Conservation (phyloP, 2,888 invertebrate species). For the Euplexia lucipara region DNA sequence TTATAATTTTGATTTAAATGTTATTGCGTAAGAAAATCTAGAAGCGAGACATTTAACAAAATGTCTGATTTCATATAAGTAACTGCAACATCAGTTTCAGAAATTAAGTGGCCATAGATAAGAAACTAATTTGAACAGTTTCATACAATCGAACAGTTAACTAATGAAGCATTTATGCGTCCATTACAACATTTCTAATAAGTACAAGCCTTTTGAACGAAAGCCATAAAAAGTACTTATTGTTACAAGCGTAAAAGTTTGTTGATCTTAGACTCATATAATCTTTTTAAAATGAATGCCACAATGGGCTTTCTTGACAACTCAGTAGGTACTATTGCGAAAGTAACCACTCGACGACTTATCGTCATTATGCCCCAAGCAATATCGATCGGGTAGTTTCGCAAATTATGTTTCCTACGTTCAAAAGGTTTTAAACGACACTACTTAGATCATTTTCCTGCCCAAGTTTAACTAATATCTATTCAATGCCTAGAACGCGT, state of each 20-base stretch:
- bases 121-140: conserved; percentile 33
- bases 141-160: conserved; percentile 18
- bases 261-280: conserved; percentile 8
- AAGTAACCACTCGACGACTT: too few relatives aligned
- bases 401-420: too few relatives aligned
- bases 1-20: conserved; percentile 45
- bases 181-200: conserved; percentile 24
- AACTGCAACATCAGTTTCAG: conserved; percentile 61
- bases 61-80: conserved; percentile 45
- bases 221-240: background rate
- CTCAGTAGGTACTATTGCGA: background rate
- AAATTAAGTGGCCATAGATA: conserved; percentile 45
- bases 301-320: conserved; percentile 3
- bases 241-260: background rate
- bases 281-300: conserved; percentile 1
- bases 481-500: conserved; percentile 69
- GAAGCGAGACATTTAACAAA: conserved; percentile 43
- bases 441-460: conserved; percentile 29
- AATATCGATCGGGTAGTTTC: too few relatives aligned
- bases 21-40: conserved; percentile 38
- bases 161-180: conserved; percentile 33
- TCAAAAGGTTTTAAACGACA: conserved; percentile 43
- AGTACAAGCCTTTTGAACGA: conserved; percentile 41
- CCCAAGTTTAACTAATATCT: conserved; percentile 51
- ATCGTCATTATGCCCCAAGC: too few relatives aligned